A percentile compares a stretch with the other conserved stretches of the same genome.
Conservation (phyloP, 1,140 invertebrate species). For the Babylonia areolata region DNA sequence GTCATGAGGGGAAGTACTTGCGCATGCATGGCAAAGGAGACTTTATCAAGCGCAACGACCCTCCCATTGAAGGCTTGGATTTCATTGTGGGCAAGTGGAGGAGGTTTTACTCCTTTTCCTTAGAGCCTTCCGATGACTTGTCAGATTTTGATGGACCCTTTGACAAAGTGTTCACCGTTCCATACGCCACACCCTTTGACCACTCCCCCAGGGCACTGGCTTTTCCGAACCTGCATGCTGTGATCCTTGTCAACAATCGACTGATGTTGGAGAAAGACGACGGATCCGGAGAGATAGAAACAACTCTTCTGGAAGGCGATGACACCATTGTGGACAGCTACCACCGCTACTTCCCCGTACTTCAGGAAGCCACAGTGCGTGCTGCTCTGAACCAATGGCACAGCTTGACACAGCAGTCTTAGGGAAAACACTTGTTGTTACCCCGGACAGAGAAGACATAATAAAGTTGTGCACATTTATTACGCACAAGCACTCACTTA, state of each 20-base stretch:
- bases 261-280: slow-evolving; percentile 44
- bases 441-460: no score
- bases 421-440: no score
- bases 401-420: no score
- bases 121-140: slow-evolving; percentile 18
- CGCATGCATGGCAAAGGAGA: slow-evolving; percentile 47
- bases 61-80: slow-evolving; percentile 32
- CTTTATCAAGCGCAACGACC: background rate
- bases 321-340: slow-evolving; percentile 14
- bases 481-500: no score
- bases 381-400: slow-evolving; percentile 25
- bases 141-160: slow-evolving; percentile 43
- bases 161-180: slow-evolving; percentile 41
- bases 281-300: background rate
- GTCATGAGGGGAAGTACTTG: slow-evolving; percentile 49
- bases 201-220: slow-evolving; percentile 30
- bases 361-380: background rate
- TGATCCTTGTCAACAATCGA: slow-evolving; percentile 44
- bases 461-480: no score
- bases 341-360: background rate
- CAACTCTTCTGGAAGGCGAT: slow-evolving; percentile 22
- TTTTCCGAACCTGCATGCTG: slow-evolving; percentile 41
- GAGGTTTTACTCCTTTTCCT: slow-evolving; percentile 41
- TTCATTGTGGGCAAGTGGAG: slow-evolving; percentile 45
- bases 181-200: slow-evolving; percentile 43